Evolutionary conservation across 2,888 invertebrate genomes (phyloP), one percentile per base, ranked within the genome.

Genomic region (Lasioglossum villosulum): DNA sequence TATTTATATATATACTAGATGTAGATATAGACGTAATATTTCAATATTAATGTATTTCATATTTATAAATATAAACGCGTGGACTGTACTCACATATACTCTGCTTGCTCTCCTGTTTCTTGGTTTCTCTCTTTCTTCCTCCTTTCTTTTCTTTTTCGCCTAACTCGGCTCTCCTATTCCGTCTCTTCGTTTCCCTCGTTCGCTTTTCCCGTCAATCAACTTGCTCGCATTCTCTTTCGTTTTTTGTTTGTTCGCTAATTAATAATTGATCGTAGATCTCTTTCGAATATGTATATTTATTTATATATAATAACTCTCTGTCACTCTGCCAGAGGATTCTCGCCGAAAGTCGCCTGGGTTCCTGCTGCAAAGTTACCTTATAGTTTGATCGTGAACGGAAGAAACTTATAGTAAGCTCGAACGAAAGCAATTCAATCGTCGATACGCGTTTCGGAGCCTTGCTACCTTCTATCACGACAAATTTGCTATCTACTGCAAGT

Each of bases 11-110:
- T 86, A 70, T 90, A 84, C 89, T 91, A 91, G 85, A 91, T 92
- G 90, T 93, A 90, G 86, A 87, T 91, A 90, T 92, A 93, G 92
- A 92, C 87, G 90, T 93, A 93, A 92, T 93, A 93, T 93, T 93
- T 93, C 86, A 92, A 92, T 93, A 92, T 92, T 92, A 90, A 92
- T 93, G 91, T 90, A 89, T 91, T 91, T 88, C 89, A 90, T 92
- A 91, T 92, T 91, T 94, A 93, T 94, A 92, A 90, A 93, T 94
- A 94, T 94, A 93, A 94, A 94, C 93, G 93, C 92, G 93, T 93
- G 93, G 93, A 93, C 94, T 93, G 92, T 92, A 93, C 92, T 93
- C 89, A 87, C 91, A 90, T 92, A 91, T 88, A 89, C 90, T 73
- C 45, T 89, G 82, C 89, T 90, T 88, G 76, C 80, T 89, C 80